Evolutionary conservation across 2,113 vertebrate species (phyloP).

Genomic region (Mus spicilegus): DNA sequence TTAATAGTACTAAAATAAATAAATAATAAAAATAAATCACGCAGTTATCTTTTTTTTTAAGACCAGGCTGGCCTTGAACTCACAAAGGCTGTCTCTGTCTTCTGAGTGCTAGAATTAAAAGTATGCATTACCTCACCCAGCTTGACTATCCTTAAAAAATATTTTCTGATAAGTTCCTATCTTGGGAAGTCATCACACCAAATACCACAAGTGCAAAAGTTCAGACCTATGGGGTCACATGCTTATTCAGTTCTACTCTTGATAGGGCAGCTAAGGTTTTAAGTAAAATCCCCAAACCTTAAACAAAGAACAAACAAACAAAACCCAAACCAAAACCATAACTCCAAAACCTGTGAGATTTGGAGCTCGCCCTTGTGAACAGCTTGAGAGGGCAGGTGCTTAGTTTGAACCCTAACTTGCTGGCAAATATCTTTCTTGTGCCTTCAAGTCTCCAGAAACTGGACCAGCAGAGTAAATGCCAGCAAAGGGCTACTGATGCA

Average conservation of each 20-base stretch:
- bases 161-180: background rate
- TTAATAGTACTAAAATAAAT: background rate
- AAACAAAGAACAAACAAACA: background rate
- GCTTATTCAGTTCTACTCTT: background rate
- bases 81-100: background rate
- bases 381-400: background rate
- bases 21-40: background rate
- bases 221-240: background rate
- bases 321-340: background rate
- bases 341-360: background rate
- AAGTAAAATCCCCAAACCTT: background rate
- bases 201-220: background rate
- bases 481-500: accelerated
- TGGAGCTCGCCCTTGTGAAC: background rate
- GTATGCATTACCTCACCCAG: background rate
- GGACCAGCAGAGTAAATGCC: accelerated
- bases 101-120: background rate
- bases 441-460: background rate
- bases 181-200: background rate
- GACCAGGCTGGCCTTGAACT: background rate
- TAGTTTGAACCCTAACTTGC: accelerated
- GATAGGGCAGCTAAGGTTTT: background rate
- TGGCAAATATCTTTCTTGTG: background rate
- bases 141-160: background rate
- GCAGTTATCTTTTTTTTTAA: background rate